Percentiles rank a stretch among this genome's conserved stretches.
Conservation (phyloP, 1,140 invertebrate species). For the Lysiphlebus fabarum region DNA sequence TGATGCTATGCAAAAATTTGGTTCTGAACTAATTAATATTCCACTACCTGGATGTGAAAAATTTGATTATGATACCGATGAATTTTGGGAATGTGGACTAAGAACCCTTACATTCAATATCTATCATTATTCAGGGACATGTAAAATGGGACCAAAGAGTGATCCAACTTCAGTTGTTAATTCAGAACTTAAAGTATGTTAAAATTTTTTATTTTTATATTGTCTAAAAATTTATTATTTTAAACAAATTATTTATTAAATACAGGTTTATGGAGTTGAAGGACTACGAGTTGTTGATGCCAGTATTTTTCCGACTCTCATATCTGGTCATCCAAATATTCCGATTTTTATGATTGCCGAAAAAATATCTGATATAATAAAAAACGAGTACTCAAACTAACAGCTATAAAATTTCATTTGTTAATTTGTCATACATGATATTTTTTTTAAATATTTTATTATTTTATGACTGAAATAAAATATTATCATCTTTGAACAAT, state of each 20-base stretch:
- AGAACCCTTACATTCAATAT: slow-evolving; percentile 68
- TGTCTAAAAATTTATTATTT: slow-evolving; percentile 10
- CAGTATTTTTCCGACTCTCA: slow-evolving; percentile 72
- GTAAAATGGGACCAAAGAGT: slow-evolving; percentile 75
- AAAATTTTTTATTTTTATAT: background rate
- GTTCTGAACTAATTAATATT: slow-evolving; percentile 60
- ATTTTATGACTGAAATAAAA: too few species aligned
- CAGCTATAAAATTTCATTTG: too few species aligned
- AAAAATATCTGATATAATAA: slow-evolving; percentile 79
- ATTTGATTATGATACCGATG: slow-evolving; percentile 62
- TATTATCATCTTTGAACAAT: too few species aligned
- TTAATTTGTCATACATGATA: too few species aligned
- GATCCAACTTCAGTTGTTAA: slow-evolving; percentile 72
- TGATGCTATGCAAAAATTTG: slow-evolving; percentile 59
- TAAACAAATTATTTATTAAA: slow-evolving; percentile 5
- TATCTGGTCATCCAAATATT: slow-evolving; percentile 70
- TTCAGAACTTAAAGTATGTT: slow-evolving; percentile 57
- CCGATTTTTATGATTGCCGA: slow-evolving; percentile 83
- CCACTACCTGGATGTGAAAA: slow-evolving; percentile 65
- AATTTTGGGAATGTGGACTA: slow-evolving; percentile 72
- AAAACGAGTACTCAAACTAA: slow-evolving; percentile 31
- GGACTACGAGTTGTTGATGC: slow-evolving; percentile 72
- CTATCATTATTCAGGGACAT: slow-evolving; percentile 77
- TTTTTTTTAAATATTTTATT: too few species aligned
- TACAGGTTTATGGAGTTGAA: slow-evolving; percentile 65